Evolutionary conservation across 2,888 invertebrate species (phyloP).

Genomic region (Drosophila monieri): DNA sequence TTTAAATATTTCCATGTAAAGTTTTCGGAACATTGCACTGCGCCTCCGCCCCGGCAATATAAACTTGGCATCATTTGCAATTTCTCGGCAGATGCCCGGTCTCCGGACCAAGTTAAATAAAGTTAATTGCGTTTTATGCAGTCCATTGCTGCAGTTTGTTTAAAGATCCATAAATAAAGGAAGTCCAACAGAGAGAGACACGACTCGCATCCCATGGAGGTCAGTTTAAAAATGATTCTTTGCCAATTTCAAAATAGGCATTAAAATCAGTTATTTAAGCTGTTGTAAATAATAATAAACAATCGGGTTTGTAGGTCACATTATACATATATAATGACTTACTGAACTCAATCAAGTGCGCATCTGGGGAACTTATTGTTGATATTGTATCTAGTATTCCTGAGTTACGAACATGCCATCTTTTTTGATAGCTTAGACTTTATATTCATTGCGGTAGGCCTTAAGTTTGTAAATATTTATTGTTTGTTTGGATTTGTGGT

Average conservation of each 20-base stretch:
- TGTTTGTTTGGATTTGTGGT: background rate
- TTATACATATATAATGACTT: slow-evolving; percentile 17
- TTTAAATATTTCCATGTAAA: slow-evolving; percentile 47
- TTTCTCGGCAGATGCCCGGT: slow-evolving; percentile 18
- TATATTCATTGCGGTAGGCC: slow-evolving; percentile 3
- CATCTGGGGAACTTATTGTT: slow-evolving; percentile 7
- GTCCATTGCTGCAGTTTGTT: slow-evolving; percentile 49
- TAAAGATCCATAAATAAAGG: slow-evolving; percentile 52
- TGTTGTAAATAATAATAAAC: slow-evolving; percentile 28
- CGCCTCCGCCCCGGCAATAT: slow-evolving; percentile 29
- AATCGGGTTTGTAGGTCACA: slow-evolving; percentile 28
- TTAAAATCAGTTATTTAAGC: slow-evolving; percentile 24
- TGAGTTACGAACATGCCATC: background rate
- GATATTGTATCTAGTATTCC: slow-evolving; percentile 19
- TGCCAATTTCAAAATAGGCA: slow-evolving; percentile 22
- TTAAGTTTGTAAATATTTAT: slow-evolving; percentile 5
- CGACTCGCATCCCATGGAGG: slow-evolving; percentile 2
- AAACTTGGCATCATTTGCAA: slow-evolving; percentile 58
- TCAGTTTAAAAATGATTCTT: slow-evolving; percentile 44
- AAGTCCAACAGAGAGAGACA: slow-evolving; percentile 11
- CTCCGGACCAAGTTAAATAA: slow-evolving; percentile 48
- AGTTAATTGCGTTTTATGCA: slow-evolving; percentile 66
- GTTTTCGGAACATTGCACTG: slow-evolving; percentile 17
- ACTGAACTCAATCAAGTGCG: slow-evolving; percentile 10
- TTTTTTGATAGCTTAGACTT: background rate